Evolutionary conservation across 2,113 vertebrate species (phyloP), one percentile per base, ranked within the genome.

Genomic region (Cyanoramphus novaezelandiae): DNA sequence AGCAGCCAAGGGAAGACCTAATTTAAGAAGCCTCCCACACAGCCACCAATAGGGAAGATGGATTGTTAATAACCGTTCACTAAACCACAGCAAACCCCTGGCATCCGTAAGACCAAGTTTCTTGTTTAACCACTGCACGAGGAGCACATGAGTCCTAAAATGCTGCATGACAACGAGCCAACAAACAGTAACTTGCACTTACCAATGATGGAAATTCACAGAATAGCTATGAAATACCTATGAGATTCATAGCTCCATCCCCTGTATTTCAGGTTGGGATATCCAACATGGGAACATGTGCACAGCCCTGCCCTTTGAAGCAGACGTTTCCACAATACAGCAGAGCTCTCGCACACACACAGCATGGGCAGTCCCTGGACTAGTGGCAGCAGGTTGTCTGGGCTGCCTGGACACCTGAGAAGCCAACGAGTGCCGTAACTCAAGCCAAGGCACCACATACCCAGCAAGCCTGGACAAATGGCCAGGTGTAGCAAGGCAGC

Each of bases 221-320:
- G 57, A 43, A 65, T 24, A 35, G 57, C 33, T 35, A 59, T 16
- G 13, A 59, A 59, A 59, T 24, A 59, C 13, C 33, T 35, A 35
- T 59, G n/a, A 59, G 55, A 35, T 35, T 35, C 21, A 10, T 59
- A 59, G 52, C n/a, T 85, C 70, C 47, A 57, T 9, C 8, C 15
- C 35, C 27, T 24, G 2, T 33, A 23, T 65, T 82, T 65, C 52
- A 90, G 43, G 43, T 16, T 43, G 74, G 20, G 25, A 25, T 50
- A 80, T 37, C 59, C 5, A 1, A 57, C 19, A 23, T 1, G 0
- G 57, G 23, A 74, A 41, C 3, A 21, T 39, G 24, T 0, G 0
- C 33, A 65, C 33, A 71, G 64, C 19, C 31, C 3, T 17, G 43
- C 11, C 31, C 28, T 33, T 13, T 29, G 59, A 72, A 49, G 39